Base-by-base conservation (phyloP, 2,113 vertebrate genomes). In the Carassius gibelio region DNA sequence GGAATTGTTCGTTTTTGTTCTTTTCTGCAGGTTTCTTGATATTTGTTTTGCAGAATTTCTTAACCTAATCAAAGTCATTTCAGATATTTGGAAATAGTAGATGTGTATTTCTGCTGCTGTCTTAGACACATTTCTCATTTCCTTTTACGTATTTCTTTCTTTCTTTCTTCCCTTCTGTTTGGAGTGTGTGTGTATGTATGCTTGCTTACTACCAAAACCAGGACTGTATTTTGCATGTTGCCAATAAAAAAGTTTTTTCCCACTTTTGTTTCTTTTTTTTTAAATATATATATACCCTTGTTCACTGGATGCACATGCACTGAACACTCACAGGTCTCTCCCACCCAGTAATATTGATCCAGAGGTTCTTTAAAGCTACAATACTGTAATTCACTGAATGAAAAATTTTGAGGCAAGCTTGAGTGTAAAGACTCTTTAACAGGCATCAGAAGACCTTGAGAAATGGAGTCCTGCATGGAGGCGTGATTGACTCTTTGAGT, bases 1-100 rank as follows among this genome's bases (percentile, higher is more conserved):
- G 81, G 57, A 4, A 9, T 75, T 71, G 19, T 21, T 79, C n/a
- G 68, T 42, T 94, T 95, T 95, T 95, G 91, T 89, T 97, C 94
- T 98, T 94, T 95, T 94, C 95, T 98, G 98, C 96, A 94, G 93
- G 95, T 96, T 96, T 97, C 95, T 96, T 96, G 94, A 96, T 93
- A 96, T 96, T 97, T 15, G 66, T 97, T 98, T 98, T 97, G 95
- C 96, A 96, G 97, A 95, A 96, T 97, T 94, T 99, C 96, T 97
- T 97, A 97, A 96, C 96, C 96, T 97, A 97, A 96, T 96, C 96
- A 96, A 94, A 96, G 96, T 96, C 95, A 94, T 96, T 97, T 96
- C 95, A 95, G 95, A 95, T 94, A 90, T 93, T 87, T 89, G 93
- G 90, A 77, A 93, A 92, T 1, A 85, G 92, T 92, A 95, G 94